These are phyloP conservation scores for Empis stercorea DNA, from an alignment of 2,888 invertebrate species.

Conservation along the genomic window DNA sequence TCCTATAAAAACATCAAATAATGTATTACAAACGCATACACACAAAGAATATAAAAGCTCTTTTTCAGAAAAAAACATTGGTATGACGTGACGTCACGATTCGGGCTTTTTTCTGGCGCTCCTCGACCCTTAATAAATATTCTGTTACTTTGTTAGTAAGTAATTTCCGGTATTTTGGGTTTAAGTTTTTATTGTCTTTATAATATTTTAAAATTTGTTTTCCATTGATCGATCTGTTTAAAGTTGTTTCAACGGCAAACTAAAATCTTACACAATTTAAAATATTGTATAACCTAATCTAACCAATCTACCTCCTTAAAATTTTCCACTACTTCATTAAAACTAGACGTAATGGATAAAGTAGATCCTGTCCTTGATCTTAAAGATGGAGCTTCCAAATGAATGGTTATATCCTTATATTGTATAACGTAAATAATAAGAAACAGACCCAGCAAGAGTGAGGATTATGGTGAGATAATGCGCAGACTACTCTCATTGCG, in stretches of 20 bases:
- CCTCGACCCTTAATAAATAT: background rate
- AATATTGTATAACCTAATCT: background rate
- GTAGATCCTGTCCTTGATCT: no score
- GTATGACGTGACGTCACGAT: no score
- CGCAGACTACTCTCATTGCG: no score
- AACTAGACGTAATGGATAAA: background rate
- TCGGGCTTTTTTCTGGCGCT: no score
- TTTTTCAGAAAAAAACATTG: no score
- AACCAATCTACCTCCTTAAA: conserved; percentile 1
- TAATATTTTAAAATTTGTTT: background rate
- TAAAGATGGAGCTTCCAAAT: background rate
- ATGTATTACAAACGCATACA: no score
- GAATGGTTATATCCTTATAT: background rate
- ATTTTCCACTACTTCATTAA: conserved; percentile 1
- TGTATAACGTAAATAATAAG: background rate
- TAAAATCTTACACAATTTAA: background rate
- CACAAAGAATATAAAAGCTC: no score
- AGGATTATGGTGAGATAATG: no score
- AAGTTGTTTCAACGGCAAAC: background rate
- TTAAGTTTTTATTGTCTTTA: background rate
- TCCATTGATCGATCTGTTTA: background rate
- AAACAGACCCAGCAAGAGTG: no score
- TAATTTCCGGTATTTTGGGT: background rate
- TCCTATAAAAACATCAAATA: no score
- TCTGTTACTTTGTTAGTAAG: background rate